phyloP scores from a whole-genome alignment of 1,140 invertebrate genomes.

The Sycobia sp. region DNA sequence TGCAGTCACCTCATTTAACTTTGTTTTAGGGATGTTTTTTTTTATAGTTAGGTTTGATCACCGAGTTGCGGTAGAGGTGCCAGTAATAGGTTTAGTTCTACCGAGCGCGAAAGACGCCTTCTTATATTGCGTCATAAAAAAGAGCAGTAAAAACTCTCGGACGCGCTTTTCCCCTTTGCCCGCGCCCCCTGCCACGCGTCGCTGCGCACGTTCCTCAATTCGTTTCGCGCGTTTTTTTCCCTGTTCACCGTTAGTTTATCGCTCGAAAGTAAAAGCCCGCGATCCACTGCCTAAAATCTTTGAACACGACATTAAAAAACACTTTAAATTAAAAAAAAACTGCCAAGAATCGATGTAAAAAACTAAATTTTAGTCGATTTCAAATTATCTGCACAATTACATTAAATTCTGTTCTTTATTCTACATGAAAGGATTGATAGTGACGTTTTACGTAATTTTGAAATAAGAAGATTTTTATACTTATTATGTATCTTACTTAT shows the following conservation, averaged over 20 bases:
- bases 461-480: no score
- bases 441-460: no score
- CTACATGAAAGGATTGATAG: no score
- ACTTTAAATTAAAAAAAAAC: slow-evolving; percentile 25
- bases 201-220: slow-evolving; percentile 17
- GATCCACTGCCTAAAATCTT: slow-evolving; percentile 20
- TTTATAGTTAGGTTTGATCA: slow-evolving; percentile 48
- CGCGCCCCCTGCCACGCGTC: neutral
- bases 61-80: slow-evolving; percentile 40
- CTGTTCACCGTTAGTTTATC: slow-evolving; percentile 19
- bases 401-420: no score
- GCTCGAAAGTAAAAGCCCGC: slow-evolving; percentile 31
- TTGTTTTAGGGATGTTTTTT: slow-evolving; percentile 45
- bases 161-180: neutral
- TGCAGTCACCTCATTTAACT: slow-evolving; percentile 47
- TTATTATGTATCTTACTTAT: no score
- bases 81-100: slow-evolving; percentile 49
- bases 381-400: no score
- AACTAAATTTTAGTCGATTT: no score
- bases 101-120: slow-evolving; percentile 37
- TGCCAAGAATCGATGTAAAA: no score
- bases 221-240: slow-evolving; percentile 22
- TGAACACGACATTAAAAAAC: slow-evolving; percentile 6
- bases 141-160: slow-evolving; percentile 45
- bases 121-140: slow-evolving; percentile 49